phyloP scores from a whole-genome alignment of 1,140 invertebrate genomes.

The Drusus annulatus region DNA sequence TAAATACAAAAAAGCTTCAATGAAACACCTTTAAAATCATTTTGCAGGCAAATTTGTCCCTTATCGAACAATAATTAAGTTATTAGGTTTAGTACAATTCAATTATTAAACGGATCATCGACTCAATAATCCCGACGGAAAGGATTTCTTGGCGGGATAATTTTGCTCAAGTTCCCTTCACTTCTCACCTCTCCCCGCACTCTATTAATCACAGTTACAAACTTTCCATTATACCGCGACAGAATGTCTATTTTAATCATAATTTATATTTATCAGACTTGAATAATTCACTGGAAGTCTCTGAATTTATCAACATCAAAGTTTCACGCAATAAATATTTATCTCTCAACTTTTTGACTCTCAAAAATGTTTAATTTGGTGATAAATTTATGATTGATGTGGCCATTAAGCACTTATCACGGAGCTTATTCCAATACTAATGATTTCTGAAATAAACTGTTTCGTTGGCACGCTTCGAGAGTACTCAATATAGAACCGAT shows the following conservation, averaged over 20 bases:
- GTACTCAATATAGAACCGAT: background rate
- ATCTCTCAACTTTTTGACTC: slow-evolving; percentile 28
- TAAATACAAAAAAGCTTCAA: background rate
- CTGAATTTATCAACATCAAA: slow-evolving; percentile 34
- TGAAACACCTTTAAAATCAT: background rate
- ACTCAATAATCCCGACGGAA: background rate
- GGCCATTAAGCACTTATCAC: background rate
- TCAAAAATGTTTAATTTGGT: slow-evolving; percentile 38
- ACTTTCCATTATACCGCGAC: slow-evolving; percentile 36
- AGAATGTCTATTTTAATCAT: slow-evolving; percentile 40
- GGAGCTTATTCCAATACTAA: too few species aligned
- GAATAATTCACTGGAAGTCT: slow-evolving; percentile 25
- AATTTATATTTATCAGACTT: slow-evolving; percentile 42
- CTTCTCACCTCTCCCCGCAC: background rate
- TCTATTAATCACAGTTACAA: slow-evolving; percentile 41
- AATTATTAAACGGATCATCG: background rate
- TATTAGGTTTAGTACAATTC: background rate
- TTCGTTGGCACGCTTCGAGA: too few species aligned
- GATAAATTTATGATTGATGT: slow-evolving; percentile 38
- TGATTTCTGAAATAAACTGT: too few species aligned
- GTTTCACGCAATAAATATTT: slow-evolving; percentile 21
- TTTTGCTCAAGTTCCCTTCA: background rate
- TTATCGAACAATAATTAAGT: background rate
- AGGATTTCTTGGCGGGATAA: background rate
- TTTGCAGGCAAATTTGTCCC: background rate